A percentile compares a stretch with the other conserved stretches of the same genome.
Evolutionary conservation across 2,113 vertebrate species (phyloP).

Genomic region (Procapra przewalskii): DNA sequence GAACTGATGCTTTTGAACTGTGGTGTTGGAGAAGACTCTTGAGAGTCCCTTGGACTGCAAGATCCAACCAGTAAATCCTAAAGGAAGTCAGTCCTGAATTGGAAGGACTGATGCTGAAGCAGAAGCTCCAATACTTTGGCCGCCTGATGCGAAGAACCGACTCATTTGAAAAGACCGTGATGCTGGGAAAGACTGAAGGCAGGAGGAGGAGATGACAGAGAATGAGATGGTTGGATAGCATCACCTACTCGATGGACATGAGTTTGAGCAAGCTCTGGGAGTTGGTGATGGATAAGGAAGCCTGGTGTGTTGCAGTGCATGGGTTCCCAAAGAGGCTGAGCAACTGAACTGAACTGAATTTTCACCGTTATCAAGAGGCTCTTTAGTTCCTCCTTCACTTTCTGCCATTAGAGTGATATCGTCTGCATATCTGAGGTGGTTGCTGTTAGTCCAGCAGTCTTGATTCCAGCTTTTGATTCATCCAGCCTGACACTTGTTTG

Average conservation of each 20-base stretch:
- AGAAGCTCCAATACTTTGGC: background rate
- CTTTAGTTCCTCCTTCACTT: background rate
- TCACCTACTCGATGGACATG: background rate
- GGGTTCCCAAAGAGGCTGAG: background rate
- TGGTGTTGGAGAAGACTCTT: background rate
- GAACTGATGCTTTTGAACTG: background rate
- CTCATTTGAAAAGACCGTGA: background rate
- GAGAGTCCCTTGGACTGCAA: background rate
- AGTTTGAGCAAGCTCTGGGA: background rate
- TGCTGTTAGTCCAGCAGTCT: background rate
- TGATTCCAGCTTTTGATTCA: background rate
- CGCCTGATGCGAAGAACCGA: background rate
- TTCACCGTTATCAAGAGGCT: background rate
- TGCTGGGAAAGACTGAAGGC: background rate
- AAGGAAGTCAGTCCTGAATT: background rate
- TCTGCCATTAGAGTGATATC: background rate
- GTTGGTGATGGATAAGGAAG: background rate
- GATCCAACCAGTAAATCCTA: background rate
- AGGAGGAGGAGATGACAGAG: background rate
- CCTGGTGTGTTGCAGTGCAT: background rate
- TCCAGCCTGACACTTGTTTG: background rate
- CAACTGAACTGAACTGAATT: background rate
- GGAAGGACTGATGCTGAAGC: background rate
- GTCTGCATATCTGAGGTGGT: background rate
- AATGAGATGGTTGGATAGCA: background rate